A percentile compares a stretch with the other conserved stretches of the same genome.
Evolutionary conservation across 2,113 vertebrate genomes (phyloP).

Genomic region (Esox niger): DNA sequence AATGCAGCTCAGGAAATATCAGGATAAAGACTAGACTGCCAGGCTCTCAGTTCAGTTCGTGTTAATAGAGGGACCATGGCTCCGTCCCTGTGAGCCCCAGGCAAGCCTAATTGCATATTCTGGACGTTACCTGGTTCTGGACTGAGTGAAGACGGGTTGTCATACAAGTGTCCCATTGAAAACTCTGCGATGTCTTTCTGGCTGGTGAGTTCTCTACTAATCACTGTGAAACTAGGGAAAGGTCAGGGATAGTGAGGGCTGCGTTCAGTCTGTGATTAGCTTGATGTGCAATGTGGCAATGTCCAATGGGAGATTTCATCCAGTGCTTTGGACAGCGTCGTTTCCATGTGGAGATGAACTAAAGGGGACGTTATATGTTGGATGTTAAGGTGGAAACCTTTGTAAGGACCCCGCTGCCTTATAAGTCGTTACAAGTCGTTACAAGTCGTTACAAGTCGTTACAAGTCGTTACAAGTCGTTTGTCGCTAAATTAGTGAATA

Average conservation of each 20-base stretch:
- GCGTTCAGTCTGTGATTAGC: background rate
- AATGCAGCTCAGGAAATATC: slow-evolving; percentile 58
- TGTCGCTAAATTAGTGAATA: too few relatives aligned
- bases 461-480: too few relatives aligned
- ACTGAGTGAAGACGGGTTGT: slow-evolving; percentile 1
- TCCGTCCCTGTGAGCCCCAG: slow-evolving; percentile 11
- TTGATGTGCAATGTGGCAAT: background rate
- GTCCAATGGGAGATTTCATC: background rate
- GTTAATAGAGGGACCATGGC: slow-evolving; percentile 15
- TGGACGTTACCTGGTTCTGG: slow-evolving; percentile 11
- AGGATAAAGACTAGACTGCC: slow-evolving; percentile 44
- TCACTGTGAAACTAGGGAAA: too few relatives aligned
- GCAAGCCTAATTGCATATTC: background rate
- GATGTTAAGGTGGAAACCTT: too few relatives aligned
- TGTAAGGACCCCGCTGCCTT: too few relatives aligned
- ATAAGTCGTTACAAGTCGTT: too few relatives aligned
- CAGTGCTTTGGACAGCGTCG: background rate
- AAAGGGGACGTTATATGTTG: too few relatives aligned
- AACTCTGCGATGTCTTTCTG: slow-evolving; percentile 44
- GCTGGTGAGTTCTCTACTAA: slow-evolving; percentile 41
- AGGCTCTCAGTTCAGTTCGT: slow-evolving; percentile 26
- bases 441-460: too few relatives aligned
- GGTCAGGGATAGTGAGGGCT: background rate
- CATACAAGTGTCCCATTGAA: slow-evolving; percentile 6
- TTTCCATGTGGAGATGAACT: too few relatives aligned